Conservation (phyloP, 2,113 vertebrate species). For the Cryptotis parvus region DNA sequence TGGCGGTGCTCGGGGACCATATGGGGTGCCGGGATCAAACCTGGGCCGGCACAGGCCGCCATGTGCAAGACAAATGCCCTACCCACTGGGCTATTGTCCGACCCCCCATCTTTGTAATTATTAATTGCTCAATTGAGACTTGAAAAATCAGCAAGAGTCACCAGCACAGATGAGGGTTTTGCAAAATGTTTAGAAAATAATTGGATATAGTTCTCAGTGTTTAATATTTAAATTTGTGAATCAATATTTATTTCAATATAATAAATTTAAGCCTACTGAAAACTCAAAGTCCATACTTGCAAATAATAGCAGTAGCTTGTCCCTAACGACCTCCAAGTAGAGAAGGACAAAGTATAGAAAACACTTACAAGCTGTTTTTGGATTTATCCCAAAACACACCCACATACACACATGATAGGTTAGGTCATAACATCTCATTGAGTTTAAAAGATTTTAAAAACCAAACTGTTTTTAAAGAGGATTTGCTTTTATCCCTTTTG, state of each 20-base stretch:
- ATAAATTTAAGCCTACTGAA: neutral
- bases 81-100: too few relatives aligned
- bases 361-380: conserved; percentile 64
- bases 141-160: neutral
- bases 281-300: neutral
- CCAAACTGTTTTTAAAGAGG: conserved; percentile 52
- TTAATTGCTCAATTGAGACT: neutral
- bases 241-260: neutral
- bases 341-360: conserved; percentile 65
- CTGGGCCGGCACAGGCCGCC: too few relatives aligned
- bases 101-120: neutral
- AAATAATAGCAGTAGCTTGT: neutral
- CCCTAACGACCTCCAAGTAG: conserved; percentile 48
- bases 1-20: too few relatives aligned
- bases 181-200: conserved; percentile 16
- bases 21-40: too few relatives aligned
- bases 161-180: neutral
- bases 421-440: conserved; percentile 21
- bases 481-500: conserved; percentile 41
- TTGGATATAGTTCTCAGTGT: neutral
- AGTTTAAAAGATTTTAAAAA: conserved; percentile 38
- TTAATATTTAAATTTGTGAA: neutral
- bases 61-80: too few relatives aligned
- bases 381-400: conserved; percentile 79
- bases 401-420: conserved; percentile 47